Evolutionary conservation across 1,140 invertebrate genomes (phyloP).

Genomic region (Spodoptera frugiperda): DNA sequence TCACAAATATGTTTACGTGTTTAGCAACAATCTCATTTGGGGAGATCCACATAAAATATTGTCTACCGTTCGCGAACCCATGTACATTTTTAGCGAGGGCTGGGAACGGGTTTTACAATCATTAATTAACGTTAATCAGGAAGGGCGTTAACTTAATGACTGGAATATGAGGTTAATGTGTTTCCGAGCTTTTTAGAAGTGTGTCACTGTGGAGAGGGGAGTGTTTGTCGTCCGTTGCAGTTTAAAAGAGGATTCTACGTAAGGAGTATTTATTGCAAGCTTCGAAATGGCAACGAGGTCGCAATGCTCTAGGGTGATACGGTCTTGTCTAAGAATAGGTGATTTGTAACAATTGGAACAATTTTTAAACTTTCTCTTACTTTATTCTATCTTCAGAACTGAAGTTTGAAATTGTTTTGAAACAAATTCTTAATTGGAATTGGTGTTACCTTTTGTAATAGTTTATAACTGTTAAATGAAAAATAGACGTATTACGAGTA

Average conservation of each 20-base stretch:
- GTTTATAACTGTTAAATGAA: no score
- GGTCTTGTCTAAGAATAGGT: not conserved
- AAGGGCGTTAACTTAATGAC: slow-evolving; percentile 39
- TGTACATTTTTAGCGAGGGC: slow-evolving; percentile 5
- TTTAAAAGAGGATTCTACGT: not conserved
- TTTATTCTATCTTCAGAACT: not conserved
- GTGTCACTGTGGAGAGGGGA: not conserved
- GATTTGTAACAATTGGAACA: not conserved
- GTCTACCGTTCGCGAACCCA: not conserved
- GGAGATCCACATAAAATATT: not conserved
- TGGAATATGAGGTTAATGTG: slow-evolving; percentile 27
- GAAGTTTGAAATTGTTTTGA: not conserved
- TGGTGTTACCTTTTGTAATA: no score
- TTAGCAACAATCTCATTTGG: slow-evolving; percentile 17
- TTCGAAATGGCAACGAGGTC: not conserved
- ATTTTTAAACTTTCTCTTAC: no score
- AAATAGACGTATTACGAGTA: no score
- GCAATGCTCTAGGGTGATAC: not conserved
- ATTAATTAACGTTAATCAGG: slow-evolving; percentile 44
- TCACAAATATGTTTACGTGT: not conserved
- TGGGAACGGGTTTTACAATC: slow-evolving; percentile 40
- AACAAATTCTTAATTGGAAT: no score
- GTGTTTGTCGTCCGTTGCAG: slow-evolving; percentile 5
- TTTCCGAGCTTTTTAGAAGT: slow-evolving; percentile 1
- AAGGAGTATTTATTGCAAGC: slow-evolving; percentile 11